These are phyloP conservation scores for Marmota flaviventris DNA, from an alignment of 2,113 vertebrate genomes.

Conservation along the genomic window DNA sequence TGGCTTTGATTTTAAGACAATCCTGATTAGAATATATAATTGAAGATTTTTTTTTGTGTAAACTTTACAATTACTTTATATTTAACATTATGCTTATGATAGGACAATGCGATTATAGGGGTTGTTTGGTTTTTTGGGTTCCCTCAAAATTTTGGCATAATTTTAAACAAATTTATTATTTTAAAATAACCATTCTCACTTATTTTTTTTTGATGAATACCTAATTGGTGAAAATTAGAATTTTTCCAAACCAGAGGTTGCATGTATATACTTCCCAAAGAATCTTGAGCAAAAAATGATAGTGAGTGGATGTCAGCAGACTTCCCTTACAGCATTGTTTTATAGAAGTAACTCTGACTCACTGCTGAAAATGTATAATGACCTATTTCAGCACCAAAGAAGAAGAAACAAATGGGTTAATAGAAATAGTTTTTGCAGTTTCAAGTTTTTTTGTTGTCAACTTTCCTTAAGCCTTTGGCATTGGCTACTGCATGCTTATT, in stretches of 20 bases:
- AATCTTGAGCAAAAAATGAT: background rate
- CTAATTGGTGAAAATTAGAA: conserved; percentile 21
- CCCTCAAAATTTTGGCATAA: conserved; percentile 24
- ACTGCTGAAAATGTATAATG: background rate
- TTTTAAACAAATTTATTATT: conserved; percentile 4
- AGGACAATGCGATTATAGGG: background rate
- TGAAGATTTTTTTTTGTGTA: conserved; percentile 1
- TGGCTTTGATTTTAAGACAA: conserved; percentile 42
- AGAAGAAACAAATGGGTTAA: background rate
- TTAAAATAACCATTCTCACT: conserved; percentile 7
- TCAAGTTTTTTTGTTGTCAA: conserved; percentile 9
- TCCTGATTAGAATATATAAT: background rate
- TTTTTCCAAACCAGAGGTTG: background rate
- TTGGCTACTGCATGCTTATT: background rate
- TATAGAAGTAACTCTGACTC: background rate
- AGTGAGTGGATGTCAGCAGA: background rate
- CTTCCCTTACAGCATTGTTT: background rate
- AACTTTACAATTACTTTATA: background rate
- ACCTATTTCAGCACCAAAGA: background rate
- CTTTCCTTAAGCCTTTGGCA: background rate
- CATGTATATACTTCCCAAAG: background rate
- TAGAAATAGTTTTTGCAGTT: conserved; percentile 5
- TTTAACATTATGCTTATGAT: background rate
- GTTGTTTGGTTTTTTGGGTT: background rate
- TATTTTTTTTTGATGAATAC: conserved; percentile 16